Percentiles rank a stretch among this genome's conserved stretches.
Evolutionary conservation across 2,888 invertebrate species (phyloP).

Genomic region (Trachelus troglodyta): DNA sequence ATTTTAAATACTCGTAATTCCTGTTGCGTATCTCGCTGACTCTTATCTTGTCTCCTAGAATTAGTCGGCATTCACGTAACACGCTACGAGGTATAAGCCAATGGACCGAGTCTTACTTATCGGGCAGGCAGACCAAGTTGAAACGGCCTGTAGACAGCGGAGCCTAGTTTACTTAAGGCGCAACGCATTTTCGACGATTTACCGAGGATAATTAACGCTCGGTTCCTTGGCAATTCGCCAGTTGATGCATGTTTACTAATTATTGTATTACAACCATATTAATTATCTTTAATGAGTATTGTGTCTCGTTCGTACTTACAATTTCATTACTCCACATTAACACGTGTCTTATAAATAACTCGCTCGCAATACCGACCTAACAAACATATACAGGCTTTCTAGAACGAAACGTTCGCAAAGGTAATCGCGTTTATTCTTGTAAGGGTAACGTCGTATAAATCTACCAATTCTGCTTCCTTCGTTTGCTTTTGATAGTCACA

Average conservation of each 20-base stretch:
- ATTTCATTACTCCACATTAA: slow-evolving; percentile 1
- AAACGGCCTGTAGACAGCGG: background rate
- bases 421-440: background rate
- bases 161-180: background rate
- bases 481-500: no score
- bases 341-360: slow-evolving; percentile 21
- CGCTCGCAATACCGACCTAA: slow-evolving; percentile 28
- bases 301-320: background rate
- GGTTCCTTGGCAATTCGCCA: slow-evolving; percentile 21
- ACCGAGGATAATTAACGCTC: background rate
- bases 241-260: slow-evolving; percentile 33
- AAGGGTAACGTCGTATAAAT: no score
- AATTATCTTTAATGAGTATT: slow-evolving; percentile 14
- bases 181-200: background rate
- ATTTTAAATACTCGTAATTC: background rate
- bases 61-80: background rate
- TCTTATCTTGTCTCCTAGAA: slow-evolving; percentile 1
- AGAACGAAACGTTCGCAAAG: slow-evolving; percentile 11
- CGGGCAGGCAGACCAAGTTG: no score
- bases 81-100: background rate
- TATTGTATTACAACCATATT: slow-evolving; percentile 27
- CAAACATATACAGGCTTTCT: slow-evolving; percentile 64
- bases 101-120: background rate
- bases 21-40: background rate
- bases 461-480: no score